A percentile compares a stretch with the other conserved stretches of the same genome.
Conservation (phyloP, 2,888 invertebrate species). For the Tachina lurida region DNA sequence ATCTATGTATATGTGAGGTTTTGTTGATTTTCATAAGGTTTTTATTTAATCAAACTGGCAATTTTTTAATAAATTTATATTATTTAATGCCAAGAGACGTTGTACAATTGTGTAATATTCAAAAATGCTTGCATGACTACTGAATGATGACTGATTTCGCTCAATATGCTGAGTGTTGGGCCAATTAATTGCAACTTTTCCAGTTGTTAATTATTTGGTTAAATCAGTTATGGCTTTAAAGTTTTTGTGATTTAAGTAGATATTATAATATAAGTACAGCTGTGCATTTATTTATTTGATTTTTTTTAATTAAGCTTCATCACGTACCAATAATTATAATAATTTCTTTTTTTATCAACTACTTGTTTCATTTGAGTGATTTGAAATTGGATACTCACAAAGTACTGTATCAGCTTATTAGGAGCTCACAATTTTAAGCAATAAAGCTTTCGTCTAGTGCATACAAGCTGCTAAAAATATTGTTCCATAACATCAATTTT, state of each 20-base stretch:
- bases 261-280: neutral
- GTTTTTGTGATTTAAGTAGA: neutral
- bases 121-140: neutral
- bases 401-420: too few relatives aligned
- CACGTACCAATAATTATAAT: too few relatives aligned
- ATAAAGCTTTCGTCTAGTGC: too few relatives aligned
- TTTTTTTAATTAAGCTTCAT: too few relatives aligned
- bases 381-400: too few relatives aligned
- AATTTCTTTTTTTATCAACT: too few relatives aligned
- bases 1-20: constrained; percentile 15
- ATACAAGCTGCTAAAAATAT: too few relatives aligned
- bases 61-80: neutral
- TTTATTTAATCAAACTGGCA: constrained; percentile 15
- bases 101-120: neutral
- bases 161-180: neutral
- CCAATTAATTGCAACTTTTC: neutral
- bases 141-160: constrained; percentile 7
- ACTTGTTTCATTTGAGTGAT: too few relatives aligned
- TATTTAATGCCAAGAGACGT: neutral
- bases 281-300: too few relatives aligned
- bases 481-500: too few relatives aligned
- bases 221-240: neutral
- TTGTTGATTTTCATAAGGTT: constrained; percentile 24
- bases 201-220: constrained; percentile 5
- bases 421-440: too few relatives aligned